Evolutionary conservation across 2,888 invertebrate species (phyloP), one percentile per base, ranked within the genome.

Genomic region (Epinotia demarniana): DNA sequence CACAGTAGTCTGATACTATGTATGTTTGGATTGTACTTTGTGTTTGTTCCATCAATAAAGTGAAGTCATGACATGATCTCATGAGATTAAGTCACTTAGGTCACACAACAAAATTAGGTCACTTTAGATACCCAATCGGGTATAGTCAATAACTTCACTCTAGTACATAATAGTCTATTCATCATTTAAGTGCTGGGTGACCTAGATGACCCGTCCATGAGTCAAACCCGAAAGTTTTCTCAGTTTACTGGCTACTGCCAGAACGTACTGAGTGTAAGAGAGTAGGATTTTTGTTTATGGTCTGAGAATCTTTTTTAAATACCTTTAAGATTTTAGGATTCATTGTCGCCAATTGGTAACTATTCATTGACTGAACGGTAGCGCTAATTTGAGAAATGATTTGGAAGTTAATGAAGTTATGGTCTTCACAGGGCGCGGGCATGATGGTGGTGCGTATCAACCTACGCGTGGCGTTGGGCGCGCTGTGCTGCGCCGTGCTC

Each of bases 381-480:
- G 1, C 12, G 12, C 12, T 58, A 27, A 13, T 13, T 13, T 18
- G 4, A 23, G 6, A 11, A 1, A 23, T 9, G 11, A 60, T 13
- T 23, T 23, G 3, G 16, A 33, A 27, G 33, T 3, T 60, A 16
- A 27, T 33, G 2, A 12, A 33, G 23, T 64, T 11, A 16, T n/a
- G 0, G n/a, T 53, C 63, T 57, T 16, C 49, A 0, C 77, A 92
- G 91, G 84, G 84, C 78, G 82, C 80, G 77, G 83, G 83, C 81
- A 93, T 95, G 89, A 95, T 96, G 94, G 96, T 97, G 95, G 95
- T 97, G 96, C 96, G 97, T 81, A 91, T 97, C 84, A 97, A 97
- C 90, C 94, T 97, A 89, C 97, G 97, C 91, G 94, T 96, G 84
- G 95, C 96, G 79, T 92, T 98, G 79, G 91, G 97, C 77, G 94